Conservation (phyloP, 2,888 invertebrate genomes). For the Rhyacophila evoluta region DNA sequence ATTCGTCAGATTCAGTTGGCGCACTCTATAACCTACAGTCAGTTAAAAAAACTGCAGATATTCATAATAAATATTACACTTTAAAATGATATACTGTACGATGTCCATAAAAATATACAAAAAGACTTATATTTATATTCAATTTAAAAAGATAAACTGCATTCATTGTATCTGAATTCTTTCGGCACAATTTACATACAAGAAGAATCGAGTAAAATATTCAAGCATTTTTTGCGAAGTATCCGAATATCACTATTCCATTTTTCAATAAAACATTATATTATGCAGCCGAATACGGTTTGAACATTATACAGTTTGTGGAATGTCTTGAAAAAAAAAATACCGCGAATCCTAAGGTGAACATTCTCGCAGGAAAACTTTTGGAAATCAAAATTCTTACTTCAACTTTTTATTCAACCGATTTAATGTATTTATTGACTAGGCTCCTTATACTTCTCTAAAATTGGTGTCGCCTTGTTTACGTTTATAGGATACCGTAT, state of each 20-base stretch:
- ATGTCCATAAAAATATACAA: no score
- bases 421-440: no score
- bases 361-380: not conserved
- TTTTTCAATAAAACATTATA: not conserved
- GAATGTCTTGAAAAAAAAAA: not conserved
- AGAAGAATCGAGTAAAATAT: not conserved
- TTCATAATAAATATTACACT: no score
- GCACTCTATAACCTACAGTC: no score
- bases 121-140: not conserved
- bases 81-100: no score
- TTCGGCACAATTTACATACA: not conserved
- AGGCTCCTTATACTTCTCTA: no score
- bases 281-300: not conserved
- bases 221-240: not conserved
- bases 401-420: no score
- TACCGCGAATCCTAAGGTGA: not conserved
- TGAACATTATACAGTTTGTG: not conserved
- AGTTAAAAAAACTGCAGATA: no score
- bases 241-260: conserved; percentile 2
- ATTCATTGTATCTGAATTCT: not conserved
- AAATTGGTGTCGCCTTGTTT: no score
- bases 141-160: not conserved
- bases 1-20: no score
- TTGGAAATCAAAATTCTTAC: not conserved
- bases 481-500: no score